Base-by-base conservation (phyloP, 2,888 invertebrate species). In the Trichacis sp. region DNA sequence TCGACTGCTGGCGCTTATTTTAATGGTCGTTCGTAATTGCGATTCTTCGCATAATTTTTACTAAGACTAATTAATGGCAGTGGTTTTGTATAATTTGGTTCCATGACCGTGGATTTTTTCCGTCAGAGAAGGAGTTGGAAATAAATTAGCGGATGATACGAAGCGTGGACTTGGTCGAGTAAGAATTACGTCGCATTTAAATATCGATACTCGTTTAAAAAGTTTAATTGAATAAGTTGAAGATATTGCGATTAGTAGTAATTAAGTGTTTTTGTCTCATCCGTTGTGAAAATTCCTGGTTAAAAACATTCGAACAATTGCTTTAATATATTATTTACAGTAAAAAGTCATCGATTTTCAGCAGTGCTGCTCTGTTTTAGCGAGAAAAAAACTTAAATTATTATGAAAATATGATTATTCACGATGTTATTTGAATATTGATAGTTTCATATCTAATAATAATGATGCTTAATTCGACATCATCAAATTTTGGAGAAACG, bases 41-140 rank as follows among this genome's bases (percentile, higher is more conserved):
- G 65, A 79, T 79, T 78, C 77, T 74, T 78, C 73, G 74, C 76
- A 82, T 82, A 80, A 83, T 82, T 83, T 81, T 82, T 81, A 80
- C 81, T 81, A 79, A 80, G 81, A 76, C 81, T 83, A 82, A 83
- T 83, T 82, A 82, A 83, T 82, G 79, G 82, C 80, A 79, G 79
- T 77, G 77, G 78, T 73, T 75, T 33, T 73, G 79, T 77, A 79
- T 81, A 80, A 82, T 81, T 79, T 71, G 68, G 70, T 75, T 77
- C 65, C 63, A 59, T 64, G 59, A 64, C 63, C 61, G 47, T 51
- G 45, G 50, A 63, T 65, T 69, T 69, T 68, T 58, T 65, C 48
- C 36, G 46, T 18, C 38, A 30, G 47, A 40, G 55, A 54, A 17
- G 47, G 59, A 43, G 56, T 33, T 47, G 64, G 64, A 68, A 61